Evolutionary conservation across 37 sponge, comb jelly and placozoan genomes (phyloP), one percentile per base, ranked within the genome.

Genomic region (Mnemiopsis leidyi): DNA sequence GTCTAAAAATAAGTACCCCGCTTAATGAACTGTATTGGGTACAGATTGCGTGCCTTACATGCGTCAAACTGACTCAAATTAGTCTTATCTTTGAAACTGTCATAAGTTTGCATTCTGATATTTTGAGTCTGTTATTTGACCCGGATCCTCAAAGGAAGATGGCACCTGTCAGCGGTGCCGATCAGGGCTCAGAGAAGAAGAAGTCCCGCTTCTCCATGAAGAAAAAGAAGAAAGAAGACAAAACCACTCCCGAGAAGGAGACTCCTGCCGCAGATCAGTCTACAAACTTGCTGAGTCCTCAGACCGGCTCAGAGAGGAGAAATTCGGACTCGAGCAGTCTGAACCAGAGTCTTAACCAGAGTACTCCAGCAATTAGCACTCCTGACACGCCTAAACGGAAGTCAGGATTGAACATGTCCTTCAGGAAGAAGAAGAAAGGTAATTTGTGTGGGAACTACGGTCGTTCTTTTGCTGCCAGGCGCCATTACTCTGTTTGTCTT

Each of bases 371-470:
- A 3, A 28, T 69, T 3, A 25, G n/a, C 29, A 69, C 73, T 3
- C 73, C 73, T 25, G 73, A 69, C 2, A 69, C 73, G 1, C 28
- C 73, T 25, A 69, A 69, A 25, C 24, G 29, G 23, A 25, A 25
- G 2, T 69, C 73, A 28, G 29, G 29, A 25, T 69, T 69, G 73
- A 69, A 69, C 21, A 69, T 69, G 73, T 69, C 73, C 73, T 69
- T 69, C 73, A 69, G n/a, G 29, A 69, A 69, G n/a, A 69, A 69
- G 73, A 69, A 69, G 73, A 69, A 69, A 69, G 73, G 73, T 69
- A 69, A 69, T 18, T 48, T 13, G 13, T 48, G 61, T 48, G 61
- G 61, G n/a, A n/a, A n/a, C n/a, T n/a, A n/a, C n/a, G n/a, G n/a
- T n/a, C n/a, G n/a, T n/a, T n/a, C n/a, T n/a, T n/a, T n/a, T n/a